Percentiles rank a stretch among this genome's conserved stretches.
Evolutionary conservation across 2,113 vertebrate genomes (phyloP).

Genomic region (Leucopsar rothschildi): DNA sequence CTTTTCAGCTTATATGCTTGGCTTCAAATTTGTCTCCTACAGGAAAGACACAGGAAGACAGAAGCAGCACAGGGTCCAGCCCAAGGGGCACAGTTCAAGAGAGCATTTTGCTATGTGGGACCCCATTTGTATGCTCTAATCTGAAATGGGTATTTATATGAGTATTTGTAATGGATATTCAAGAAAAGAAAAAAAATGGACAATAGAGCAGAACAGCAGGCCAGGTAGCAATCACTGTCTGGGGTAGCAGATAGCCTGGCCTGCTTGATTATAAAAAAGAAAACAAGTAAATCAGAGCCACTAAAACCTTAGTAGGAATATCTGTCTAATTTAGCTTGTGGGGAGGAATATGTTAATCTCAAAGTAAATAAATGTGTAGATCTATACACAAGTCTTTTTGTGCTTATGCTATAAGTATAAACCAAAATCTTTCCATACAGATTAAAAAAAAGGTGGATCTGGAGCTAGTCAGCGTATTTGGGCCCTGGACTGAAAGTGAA

Average conservation of each 20-base stretch:
- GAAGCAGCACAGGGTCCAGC: neutral
- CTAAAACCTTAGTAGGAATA: neutral
- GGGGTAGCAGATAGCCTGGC: neutral
- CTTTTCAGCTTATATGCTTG: neutral
- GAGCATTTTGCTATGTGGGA: neutral
- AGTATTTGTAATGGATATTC: neutral
- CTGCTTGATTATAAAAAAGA: neutral
- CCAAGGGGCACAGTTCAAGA: neutral
- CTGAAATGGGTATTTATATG: neutral
- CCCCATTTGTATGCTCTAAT: neutral
- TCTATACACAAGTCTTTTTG: neutral
- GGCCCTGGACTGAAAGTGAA: neutral
- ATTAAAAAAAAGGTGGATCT: neutral
- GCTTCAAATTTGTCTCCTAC: neutral
- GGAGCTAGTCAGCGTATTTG: neutral
- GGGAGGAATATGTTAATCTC: neutral
- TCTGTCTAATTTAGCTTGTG: neutral
- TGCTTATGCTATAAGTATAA: neutral
- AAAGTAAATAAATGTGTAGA: neutral
- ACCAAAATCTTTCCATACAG: neutral
- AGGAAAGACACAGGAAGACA: neutral
- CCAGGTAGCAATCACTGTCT: neutral
- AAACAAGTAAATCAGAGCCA: neutral
- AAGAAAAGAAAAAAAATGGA: neutral
- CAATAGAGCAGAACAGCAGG: neutral